Base-by-base conservation (phyloP, 2,797 vertebrate genomes). In the Phylloscopus collybita region DNA sequence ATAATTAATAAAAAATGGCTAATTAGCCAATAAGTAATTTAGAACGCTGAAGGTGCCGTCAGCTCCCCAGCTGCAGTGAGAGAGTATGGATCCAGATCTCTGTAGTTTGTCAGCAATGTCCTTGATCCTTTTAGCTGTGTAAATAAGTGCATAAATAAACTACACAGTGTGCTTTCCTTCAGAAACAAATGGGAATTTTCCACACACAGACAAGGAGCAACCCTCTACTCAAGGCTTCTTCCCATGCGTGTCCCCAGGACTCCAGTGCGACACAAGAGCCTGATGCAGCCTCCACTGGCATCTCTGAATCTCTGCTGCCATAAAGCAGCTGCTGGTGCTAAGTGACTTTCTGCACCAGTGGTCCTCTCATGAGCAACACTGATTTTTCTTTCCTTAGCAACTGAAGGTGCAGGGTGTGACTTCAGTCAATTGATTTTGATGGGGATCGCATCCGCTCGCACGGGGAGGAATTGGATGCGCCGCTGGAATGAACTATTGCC, bases 311-410 rank as follows among this genome's bases (percentile, higher is more conserved):
- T 83, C 71, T 44, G 70, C 79, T 92, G 85, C 65, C 94, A 86
- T 13, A 42, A 86, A 93, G 78, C 96, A 96, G 87, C 94, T 96
- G 89, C 47, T 81, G 44, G 45, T 23, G 62, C 82, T 86, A 71
- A 96, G 93, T 82, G 78, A 42, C 90, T 92, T 96, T 96, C 94
- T 94, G 95, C 95, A 90, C 83, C 93, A 93, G 69, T 1, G 18
- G 38, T 50, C 88, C 71, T 73, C 89, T 82, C 73, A 38, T 16
- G 76, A 94, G 82, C 85, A 86, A 8, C 91, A 16, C 64, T n/a
- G 85, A 51, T 92, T 86, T 80, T 60, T 66, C 90, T 85, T 80
- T 36, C 91, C 85, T 92, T 65, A 86, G 93, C 84, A 91, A 60
- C 78, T 91, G 93, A 71, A 87, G 93, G 71, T 42, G 85, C 72